Evolutionary conservation across 2,888 invertebrate species (phyloP), one percentile per base, ranked within the genome.

Genomic region (Chymomyza fuscimana): DNA sequence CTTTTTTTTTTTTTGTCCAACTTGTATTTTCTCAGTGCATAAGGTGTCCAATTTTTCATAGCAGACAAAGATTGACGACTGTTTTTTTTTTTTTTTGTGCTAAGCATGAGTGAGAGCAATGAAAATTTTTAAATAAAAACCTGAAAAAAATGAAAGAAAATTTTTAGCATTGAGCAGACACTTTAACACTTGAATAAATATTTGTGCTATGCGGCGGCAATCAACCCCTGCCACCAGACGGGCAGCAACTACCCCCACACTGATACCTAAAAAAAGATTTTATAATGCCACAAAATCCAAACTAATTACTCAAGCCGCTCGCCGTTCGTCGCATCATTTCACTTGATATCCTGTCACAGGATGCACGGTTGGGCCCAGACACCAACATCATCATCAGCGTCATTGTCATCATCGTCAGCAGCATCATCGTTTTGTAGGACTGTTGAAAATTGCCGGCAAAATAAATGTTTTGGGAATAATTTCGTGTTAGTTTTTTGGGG

Each of bases 111-210:
- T 61, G 84, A 16, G 54, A 73, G 72, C 87, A 86, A 83, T 88
- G 87, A 86, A 79, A 83, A 86, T 80, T 74, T 76, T 80, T 46
- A 46, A 68, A 73, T 69, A 22, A 64, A 56, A 56, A 15, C 32
- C 16, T 32, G 56, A 32, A 59, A 62, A 68, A 67, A 19, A 69
- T 62, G 51, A 50, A 60, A 67, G 22, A 36, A 69, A 64, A 68
- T 58, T 29, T 58, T 58, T 62, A 32, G 67, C 72, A 71, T 68
- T 67, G 59, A 65, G 82, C 80, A 85, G 87, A 82, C 81, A 82
- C 81, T 90, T 90, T 77, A 89, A 89, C 89, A 89, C 89, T 89
- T 89, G 89, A 90, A 86, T 89, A 90, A 89, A 89, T 90, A 89
- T 87, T 80, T 87, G 77, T 88, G 76, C 72, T 50, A 69, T 58